These are phyloP conservation scores for Portevinia maculata DNA, from an alignment of 2,888 invertebrate genomes.

Conservation along the genomic window DNA sequence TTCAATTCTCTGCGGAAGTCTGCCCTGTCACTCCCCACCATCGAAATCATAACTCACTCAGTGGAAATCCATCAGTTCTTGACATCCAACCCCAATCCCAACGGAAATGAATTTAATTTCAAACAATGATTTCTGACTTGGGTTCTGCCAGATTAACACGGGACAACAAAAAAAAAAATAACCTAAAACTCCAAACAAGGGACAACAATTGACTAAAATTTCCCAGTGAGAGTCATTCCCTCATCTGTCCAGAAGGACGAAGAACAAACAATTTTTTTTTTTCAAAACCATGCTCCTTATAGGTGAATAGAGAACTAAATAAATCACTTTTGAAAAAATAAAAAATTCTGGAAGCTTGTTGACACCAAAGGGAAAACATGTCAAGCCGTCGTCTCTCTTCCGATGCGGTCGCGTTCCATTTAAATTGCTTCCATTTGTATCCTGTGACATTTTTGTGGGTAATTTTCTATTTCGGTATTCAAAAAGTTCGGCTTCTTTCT, in stretches of 20 bases:
- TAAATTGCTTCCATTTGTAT: slow-evolving; percentile 71
- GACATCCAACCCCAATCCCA: slow-evolving; percentile 30
- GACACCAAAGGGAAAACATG: slow-evolving; percentile 70
- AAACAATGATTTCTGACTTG: slow-evolving; percentile 58
- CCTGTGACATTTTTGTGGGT: slow-evolving; percentile 67
- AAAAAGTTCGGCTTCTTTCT: slow-evolving; percentile 29
- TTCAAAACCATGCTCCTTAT: slow-evolving; percentile 42
- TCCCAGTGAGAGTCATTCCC: slow-evolving; percentile 13
- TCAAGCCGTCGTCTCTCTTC: slow-evolving; percentile 45
- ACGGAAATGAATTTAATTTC: slow-evolving; percentile 53
- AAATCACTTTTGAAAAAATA: slow-evolving; percentile 63
- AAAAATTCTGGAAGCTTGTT: slow-evolving; percentile 42
- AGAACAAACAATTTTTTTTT: slow-evolving; percentile 27
- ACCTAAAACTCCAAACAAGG: slow-evolving; percentile 17
- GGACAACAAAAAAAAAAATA: slow-evolving; percentile 18
- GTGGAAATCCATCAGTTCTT: slow-evolving; percentile 51
- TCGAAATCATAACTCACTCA: slow-evolving; percentile 53
- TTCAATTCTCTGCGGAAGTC: slow-evolving; percentile 15
- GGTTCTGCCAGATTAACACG: slow-evolving; percentile 33
- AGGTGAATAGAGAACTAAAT: slow-evolving; percentile 56
- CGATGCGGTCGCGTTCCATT: slow-evolving; percentile 44
- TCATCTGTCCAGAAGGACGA: slow-evolving; percentile 17
- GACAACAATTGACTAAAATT: slow-evolving; percentile 59
- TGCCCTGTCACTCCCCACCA: slow-evolving; percentile 28
- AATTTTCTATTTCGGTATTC: slow-evolving; percentile 64